Base-by-base conservation (phyloP, 2,797 vertebrate species). In the Rhinophrynus dorsalis region DNA sequence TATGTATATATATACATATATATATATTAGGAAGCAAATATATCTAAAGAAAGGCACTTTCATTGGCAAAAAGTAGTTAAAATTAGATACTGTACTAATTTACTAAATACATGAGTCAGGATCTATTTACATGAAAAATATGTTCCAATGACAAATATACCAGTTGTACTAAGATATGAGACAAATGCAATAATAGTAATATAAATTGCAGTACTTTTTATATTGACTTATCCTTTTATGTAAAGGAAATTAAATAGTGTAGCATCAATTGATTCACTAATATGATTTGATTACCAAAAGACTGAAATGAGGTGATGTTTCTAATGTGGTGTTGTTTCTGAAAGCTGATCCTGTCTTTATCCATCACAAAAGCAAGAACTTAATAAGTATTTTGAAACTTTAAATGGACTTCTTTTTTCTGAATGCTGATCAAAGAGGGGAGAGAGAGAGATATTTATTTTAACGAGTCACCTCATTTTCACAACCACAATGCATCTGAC, bases 401-500 rank as follows among this genome's bases (percentile, higher is more conserved):
- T 30, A 66, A 65, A 23, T 1, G 33, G 40, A 8, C 40, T 33
- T 20, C 18, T 64, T 54, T 45, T 1, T 6, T 13, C 37, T 65
- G 69, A 71, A 67, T 75, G 33, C 74, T 77, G 81, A 60, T 76
- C 76, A 63, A 17, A 72, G 55, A 79, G 75, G 70, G 61, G 59
- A 76, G 72, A 81, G 59, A 76, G 72, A 81, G 85, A 83, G 79
- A 70, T 82, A 85, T 90, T 88, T 90, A 86, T 90, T 88, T 81
- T 77, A 68, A 73, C 75, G 80, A 82, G 83, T 87, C 82, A 78
- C 44, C 71, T 79, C 71, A 60, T 23, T 81, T 80, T 88, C 83
- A 79, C 74, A 82, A 88, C 87, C 88, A 90, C 81, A 67, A 81
- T 89, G 87, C 93, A 92, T 92, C 87, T 83, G 92, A 96, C 92